Evolutionary conservation across 2,888 invertebrate genomes (phyloP), one percentile per base, ranked within the genome.

Genomic region (Rotaria magnacalcarata): DNA sequence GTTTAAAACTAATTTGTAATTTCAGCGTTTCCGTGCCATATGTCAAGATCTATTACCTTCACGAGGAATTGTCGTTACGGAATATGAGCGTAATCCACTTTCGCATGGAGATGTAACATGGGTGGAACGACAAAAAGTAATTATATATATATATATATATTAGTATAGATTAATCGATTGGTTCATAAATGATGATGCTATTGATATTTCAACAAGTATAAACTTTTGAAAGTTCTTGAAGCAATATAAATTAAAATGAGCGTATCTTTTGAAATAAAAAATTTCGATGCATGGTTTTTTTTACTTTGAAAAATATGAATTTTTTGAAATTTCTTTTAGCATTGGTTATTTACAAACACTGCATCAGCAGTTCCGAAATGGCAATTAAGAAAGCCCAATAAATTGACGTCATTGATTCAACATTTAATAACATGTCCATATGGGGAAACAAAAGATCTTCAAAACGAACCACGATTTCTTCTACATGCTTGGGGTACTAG

Each of bases 301-400:
- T 1, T 50, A 11, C 14, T 50, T 50, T 14, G 50, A 50, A 50
- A 8, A 14, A 50, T 3, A 50, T 11, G 8, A 11, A 50, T 50
- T 50, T 50, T 50, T 50, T 14, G 8, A 50, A 11, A 14, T 11
- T 4, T 11, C 0, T 50, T 80, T n/a, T 43, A 80, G 80, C 80
- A 80, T n/a, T 80, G 80, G 80, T n/a, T 80, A 47, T 80, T 80
- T 80, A 47, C 80, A 4, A 80, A 80, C n/a, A 47, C 47, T 1
- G 10, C 80, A 80, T 80, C 80, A 2, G 21, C 80, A 24, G n/a
- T 80, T 80, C 80, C 47, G 5, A 80, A 80, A 80, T 80, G 80
- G 80, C 43, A n/a, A 47, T 80, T 80, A n/a, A 80, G 47, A 47
- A 14, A 1, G 16, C 47, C 43, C 10, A 47, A 80, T 47, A 47